Evolutionary conservation across 2,113 vertebrate genomes (phyloP).

Genomic region (Phoxinus phoxinus): DNA sequence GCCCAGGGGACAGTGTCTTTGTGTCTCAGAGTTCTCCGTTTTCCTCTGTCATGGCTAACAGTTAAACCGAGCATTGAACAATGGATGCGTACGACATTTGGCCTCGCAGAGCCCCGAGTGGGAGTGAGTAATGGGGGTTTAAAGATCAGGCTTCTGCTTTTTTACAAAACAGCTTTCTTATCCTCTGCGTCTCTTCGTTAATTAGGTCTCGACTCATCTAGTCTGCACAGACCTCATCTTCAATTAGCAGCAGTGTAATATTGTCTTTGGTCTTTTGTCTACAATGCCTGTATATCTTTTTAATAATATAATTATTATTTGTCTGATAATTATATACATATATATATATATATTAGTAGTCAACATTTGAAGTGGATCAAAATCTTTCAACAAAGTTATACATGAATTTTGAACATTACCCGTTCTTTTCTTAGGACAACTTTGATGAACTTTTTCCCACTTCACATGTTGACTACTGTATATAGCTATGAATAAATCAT

Average conservation of each 20-base stretch:
- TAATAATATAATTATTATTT: not conserved
- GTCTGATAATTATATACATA: not conserved
- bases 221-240: not conserved
- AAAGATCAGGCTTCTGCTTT: slow-evolving; percentile 44
- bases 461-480: too few species aligned
- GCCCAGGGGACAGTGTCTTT: slow-evolving; percentile 47
- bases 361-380: too few species aligned
- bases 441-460: too few species aligned
- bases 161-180: slow-evolving; percentile 1
- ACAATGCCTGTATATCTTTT: not conserved
- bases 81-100: slow-evolving; percentile 30
- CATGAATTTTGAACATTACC: too few species aligned
- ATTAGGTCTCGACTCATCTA: slow-evolving; percentile 13
- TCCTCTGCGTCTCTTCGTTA: not conserved
- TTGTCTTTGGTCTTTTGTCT: not conserved
- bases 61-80: slow-evolving; percentile 44
- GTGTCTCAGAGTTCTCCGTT: slow-evolving; percentile 43
- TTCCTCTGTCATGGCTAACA: slow-evolving; percentile 27
- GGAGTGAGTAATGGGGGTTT: slow-evolving; percentile 36
- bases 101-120: slow-evolving; percentile 28
- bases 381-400: too few species aligned
- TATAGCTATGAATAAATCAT: too few species aligned
- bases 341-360: not conserved
- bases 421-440: too few species aligned
- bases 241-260: not conserved